Evolutionary conservation across 30 jellyfish, hydroid and myxozoan species (phyloP).

Genomic region (Catostylus mosaicus): DNA sequence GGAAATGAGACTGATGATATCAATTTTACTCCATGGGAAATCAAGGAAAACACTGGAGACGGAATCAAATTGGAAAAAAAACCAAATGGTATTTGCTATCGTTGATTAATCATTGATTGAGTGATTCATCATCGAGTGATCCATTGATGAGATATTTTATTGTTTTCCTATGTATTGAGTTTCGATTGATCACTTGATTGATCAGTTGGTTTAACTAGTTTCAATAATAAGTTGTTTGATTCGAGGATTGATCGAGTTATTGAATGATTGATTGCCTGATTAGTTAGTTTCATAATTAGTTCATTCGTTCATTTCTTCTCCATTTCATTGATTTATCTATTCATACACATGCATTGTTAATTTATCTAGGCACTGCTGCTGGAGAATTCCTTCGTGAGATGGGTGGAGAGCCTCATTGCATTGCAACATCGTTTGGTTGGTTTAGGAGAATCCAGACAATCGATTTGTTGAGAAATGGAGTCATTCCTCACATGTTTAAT

Average conservation of each 20-base stretch:
- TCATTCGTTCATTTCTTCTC: background rate
- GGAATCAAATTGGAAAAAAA: slow-evolving; percentile 40
- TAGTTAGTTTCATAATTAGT: background rate
- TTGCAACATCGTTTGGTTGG: slow-evolving; percentile 45
- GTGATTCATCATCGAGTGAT: too few species aligned
- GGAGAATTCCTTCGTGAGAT: slow-evolving; percentile 19
- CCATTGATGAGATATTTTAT: background rate
- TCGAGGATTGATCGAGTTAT: background rate
- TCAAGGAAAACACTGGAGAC: slow-evolving; percentile 44
- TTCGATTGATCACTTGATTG: background rate
- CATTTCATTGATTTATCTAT: background rate
- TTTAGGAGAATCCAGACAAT: slow-evolving; percentile 37
- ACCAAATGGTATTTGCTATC: slow-evolving; percentile 30
- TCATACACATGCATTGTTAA: too few species aligned
- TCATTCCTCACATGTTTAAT: slow-evolving; percentile 40
- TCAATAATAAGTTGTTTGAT: background rate
- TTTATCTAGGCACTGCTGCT: slow-evolving; percentile 59
- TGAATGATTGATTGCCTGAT: background rate
- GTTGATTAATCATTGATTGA: background rate
- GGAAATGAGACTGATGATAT: slow-evolving; percentile 23
- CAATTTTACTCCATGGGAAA: slow-evolving; percentile 48
- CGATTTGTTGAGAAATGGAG: slow-evolving; percentile 43
- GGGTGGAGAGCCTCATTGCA: slow-evolving; percentile 35
- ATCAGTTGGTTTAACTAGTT: background rate
- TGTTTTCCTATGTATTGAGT: background rate